phyloP scores from a whole-genome alignment of 1,140 invertebrate genomes.

The Brachionus manjavacas region DNA sequence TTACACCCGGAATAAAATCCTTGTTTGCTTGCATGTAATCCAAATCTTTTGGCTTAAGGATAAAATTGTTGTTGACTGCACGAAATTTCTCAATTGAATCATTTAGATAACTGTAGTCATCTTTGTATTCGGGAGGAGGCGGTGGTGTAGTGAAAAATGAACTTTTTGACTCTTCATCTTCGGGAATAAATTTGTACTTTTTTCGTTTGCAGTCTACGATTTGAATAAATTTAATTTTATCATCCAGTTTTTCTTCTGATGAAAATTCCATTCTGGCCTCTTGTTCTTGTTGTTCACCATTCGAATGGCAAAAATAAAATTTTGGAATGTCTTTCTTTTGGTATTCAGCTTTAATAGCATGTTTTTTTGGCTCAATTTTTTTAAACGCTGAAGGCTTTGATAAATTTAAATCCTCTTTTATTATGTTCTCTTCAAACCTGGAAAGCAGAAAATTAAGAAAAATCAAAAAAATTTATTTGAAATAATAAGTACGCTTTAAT shows the following conservation, averaged over 20 bases:
- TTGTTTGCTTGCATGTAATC: background rate
- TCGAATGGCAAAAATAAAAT: background rate
- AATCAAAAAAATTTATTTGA: too few relatives aligned
- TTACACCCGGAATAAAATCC: constrained; percentile 7
- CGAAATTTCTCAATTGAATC: background rate
- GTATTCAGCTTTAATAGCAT: background rate
- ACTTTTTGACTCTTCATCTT: background rate
- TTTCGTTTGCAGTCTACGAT: background rate
- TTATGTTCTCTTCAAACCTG: background rate
- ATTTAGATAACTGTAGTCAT: background rate
- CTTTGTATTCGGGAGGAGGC: background rate
- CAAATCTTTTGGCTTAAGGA: background rate
- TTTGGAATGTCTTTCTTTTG: background rate
- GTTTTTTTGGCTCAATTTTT: background rate
- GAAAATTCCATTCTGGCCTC: background rate
- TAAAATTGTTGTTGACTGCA: background rate
- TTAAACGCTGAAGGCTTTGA: background rate
- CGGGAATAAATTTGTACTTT: constrained; percentile 27
- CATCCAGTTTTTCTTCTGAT: background rate
- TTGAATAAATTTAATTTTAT: constrained; percentile 7
- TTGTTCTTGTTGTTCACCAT: background rate
- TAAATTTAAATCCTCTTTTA: background rate
- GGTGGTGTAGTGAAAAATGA: background rate
- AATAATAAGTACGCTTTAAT: background rate
- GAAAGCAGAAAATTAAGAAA: background rate